phyloP scores from a whole-genome alignment of 2,888 invertebrate genomes.

The Alloplasta piceator region DNA sequence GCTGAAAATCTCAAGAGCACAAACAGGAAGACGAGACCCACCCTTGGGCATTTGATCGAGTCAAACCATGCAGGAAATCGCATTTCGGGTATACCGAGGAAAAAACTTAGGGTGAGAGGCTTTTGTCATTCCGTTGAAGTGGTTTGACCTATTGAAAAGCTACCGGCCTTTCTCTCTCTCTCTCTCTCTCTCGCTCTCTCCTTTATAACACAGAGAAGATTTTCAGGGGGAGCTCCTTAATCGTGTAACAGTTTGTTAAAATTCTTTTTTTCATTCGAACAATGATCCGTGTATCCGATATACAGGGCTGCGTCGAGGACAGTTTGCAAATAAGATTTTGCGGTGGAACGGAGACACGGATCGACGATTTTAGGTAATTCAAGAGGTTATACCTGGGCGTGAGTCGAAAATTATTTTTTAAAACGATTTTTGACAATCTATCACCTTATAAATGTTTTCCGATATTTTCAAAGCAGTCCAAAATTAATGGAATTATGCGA shows the following conservation, averaged over 20 bases:
- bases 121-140: slow-evolving; percentile 72
- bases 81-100: slow-evolving; percentile 64
- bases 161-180: slow-evolving; percentile 52
- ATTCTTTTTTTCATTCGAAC: slow-evolving; percentile 3
- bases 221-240: slow-evolving; percentile 37
- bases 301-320: slow-evolving; percentile 6
- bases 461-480: not conserved
- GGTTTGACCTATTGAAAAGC: slow-evolving; percentile 77
- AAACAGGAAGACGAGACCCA: slow-evolving; percentile 78
- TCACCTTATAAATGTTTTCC: not conserved
- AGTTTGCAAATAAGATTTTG: slow-evolving; percentile 81
- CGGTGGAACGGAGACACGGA: slow-evolving; percentile 58
- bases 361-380: not conserved
- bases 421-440: not conserved
- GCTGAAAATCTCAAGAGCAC: slow-evolving; percentile 80
- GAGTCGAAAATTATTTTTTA: not conserved
- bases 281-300: not conserved
- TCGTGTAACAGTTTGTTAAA: slow-evolving; percentile 66
- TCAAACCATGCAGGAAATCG: slow-evolving; percentile 82
- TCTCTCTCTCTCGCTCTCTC: slow-evolving; percentile 12
- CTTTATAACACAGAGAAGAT: slow-evolving; percentile 36
- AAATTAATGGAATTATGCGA: too few relatives aligned
- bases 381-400: not conserved
- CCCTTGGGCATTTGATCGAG: slow-evolving; percentile 69
- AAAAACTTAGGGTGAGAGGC: slow-evolving; percentile 1